phyloP scores from a whole-genome alignment of 1,140 invertebrate genomes.

The Eciton burchellii region DNA sequence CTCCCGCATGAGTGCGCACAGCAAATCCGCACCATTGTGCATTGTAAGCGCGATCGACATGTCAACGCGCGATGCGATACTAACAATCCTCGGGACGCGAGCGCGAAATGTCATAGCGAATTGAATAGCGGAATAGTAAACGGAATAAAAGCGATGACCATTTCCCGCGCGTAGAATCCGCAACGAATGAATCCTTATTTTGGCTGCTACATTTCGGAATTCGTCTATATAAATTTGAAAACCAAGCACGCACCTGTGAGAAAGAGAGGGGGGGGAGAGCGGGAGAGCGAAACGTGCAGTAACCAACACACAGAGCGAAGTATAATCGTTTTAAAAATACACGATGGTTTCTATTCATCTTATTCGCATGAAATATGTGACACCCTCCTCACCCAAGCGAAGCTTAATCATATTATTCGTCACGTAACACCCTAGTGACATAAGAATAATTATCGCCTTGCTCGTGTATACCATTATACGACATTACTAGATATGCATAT shows the following conservation, averaged over 20 bases:
- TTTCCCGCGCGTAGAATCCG: neutral
- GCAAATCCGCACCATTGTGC: neutral
- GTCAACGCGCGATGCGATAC: conserved; percentile 25
- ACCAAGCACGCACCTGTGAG: too few species aligned
- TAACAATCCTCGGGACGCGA: neutral
- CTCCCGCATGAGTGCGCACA: conserved; percentile 7
- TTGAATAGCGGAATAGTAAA: conserved; percentile 6
- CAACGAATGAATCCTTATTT: neutral
- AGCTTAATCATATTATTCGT: too few species aligned
- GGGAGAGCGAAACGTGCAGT: too few species aligned
- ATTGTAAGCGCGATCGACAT: neutral
- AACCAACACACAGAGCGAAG: too few species aligned
- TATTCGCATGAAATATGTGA: too few species aligned
- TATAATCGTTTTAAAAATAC: too few species aligned
- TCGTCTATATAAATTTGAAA: too few species aligned
- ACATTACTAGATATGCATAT: neutral
- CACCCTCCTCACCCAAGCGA: too few species aligned
- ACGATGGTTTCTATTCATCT: too few species aligned
- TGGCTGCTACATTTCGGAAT: neutral
- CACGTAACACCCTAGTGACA: neutral
- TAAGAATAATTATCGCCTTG: neutral
- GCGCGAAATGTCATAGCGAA: neutral
- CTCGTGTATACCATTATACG: too few species aligned
- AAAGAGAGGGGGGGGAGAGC: too few species aligned
- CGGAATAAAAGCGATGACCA: conserved; percentile 22